Conservation (phyloP, 2,797 vertebrate species). For the Coregonus sp. region DNA sequence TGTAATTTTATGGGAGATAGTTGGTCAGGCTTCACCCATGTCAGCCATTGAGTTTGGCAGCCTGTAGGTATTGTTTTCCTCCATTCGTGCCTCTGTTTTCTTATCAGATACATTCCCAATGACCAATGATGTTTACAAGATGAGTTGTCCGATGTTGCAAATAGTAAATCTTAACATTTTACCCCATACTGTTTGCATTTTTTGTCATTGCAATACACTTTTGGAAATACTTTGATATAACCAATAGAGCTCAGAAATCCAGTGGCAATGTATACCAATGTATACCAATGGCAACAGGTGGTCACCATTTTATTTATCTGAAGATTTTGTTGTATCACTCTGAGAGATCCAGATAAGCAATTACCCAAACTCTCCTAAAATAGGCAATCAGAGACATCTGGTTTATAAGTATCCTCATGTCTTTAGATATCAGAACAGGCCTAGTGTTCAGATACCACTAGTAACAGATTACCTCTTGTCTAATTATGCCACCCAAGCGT, state of each 20-base stretch:
- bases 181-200: background rate
- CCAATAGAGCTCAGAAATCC: background rate
- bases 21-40: background rate
- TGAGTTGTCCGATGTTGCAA: background rate
- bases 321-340: background rate
- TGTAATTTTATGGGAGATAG: conserved; percentile 31
- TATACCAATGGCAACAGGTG: background rate
- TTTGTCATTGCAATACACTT: too few relatives aligned
- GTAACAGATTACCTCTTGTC: conserved; percentile 46
- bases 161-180: background rate
- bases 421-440: conserved; percentile 51
- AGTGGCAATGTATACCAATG: background rate
- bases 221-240: background rate
- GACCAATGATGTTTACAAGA: background rate
- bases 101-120: background rate
- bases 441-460: conserved; percentile 38
- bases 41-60: background rate
- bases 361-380: background rate
- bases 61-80: background rate
- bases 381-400: conserved; percentile 3
- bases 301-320: background rate
- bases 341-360: background rate
- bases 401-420: conserved; percentile 41
- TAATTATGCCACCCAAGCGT: conserved; percentile 30
- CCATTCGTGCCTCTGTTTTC: background rate